Evolutionary conservation across 2,888 invertebrate species (phyloP), one percentile per base, ranked within the genome.

Genomic region (Drosophila neotestacea): DNA sequence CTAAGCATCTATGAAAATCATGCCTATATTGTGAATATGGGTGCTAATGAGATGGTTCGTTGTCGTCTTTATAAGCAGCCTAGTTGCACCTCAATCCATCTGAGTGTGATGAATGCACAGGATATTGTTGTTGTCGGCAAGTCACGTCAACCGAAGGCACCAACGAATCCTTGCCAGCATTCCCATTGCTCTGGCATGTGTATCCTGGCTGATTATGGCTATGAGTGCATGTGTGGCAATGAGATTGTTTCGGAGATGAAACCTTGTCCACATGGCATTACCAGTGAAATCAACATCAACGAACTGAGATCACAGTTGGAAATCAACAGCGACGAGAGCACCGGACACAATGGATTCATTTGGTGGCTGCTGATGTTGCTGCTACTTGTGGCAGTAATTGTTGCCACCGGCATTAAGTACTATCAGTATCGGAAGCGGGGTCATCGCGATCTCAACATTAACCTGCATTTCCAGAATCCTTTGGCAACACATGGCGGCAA

Each of bases 1-100:
- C 91, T 97, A 27, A 94, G 94, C 5, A 93, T 97, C 46, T 96
- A 95, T 90, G 97, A 97, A 90, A 96, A 96, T 90, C 93, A 95
- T 73, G 92, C 97, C 0, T 98, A 96, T 91, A 97, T 96, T 93
- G 91, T 95, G 0, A 94, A 93, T 4, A 93, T 93, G 0, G 93
- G 94, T 51, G 91, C 94, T 0, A 94, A 94, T 47, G 93, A 93
- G 27, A 92, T 96, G 34, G 93, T 93, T 16, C 95, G 94, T 62
- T 96, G 95, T 83, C 92, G 92, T n/a, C 91, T 95, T 38, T 94
- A 93, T 74, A 95, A 94, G 0, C 72, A 91, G 6, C 92, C 91
- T 34, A 84, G 79, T 1, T 96, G 95, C 83, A 89, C 91, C 11
- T 84, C 90, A 2, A 92, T 94, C 70, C 91, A 92, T 52, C 70